A percentile compares a stretch with the other conserved stretches of the same genome.
Evolutionary conservation across 2,113 vertebrate genomes (phyloP).

Genomic region (Hoplias malabaricus): DNA sequence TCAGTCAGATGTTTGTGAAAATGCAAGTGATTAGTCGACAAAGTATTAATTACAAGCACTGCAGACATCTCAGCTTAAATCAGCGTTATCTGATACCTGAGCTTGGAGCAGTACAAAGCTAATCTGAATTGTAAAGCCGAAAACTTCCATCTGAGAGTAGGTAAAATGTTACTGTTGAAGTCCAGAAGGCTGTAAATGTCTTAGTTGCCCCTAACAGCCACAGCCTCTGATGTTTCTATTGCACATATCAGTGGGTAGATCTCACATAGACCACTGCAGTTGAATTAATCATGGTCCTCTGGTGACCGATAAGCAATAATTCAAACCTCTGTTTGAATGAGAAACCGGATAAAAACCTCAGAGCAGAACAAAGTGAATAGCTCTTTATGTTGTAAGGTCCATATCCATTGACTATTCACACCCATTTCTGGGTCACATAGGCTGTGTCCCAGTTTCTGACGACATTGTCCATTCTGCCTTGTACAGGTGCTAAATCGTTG

Average conservation of each 20-base stretch:
- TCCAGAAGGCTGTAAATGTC: neutral
- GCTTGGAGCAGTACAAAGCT: neutral
- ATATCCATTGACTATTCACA: neutral
- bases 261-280: no score
- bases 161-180: no score
- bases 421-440: neutral
- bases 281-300: neutral
- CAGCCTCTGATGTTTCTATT: no score
- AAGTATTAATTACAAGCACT: neutral
- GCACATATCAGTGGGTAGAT: no score
- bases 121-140: neutral
- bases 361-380: neutral
- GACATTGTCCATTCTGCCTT: no score
- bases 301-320: neutral
- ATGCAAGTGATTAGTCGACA: neutral
- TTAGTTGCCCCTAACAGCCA: neutral
- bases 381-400: neutral
- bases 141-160: neutral
- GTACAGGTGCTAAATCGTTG: no score
- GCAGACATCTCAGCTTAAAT: conserved; percentile 4
- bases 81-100: neutral
- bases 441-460: no score
- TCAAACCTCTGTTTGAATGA: neutral
- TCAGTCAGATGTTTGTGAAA: conserved; percentile 3
- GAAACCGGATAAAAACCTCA: neutral